Base-by-base conservation (phyloP, 2,888 invertebrate species). In the Heteromyza rotundicornis region DNA sequence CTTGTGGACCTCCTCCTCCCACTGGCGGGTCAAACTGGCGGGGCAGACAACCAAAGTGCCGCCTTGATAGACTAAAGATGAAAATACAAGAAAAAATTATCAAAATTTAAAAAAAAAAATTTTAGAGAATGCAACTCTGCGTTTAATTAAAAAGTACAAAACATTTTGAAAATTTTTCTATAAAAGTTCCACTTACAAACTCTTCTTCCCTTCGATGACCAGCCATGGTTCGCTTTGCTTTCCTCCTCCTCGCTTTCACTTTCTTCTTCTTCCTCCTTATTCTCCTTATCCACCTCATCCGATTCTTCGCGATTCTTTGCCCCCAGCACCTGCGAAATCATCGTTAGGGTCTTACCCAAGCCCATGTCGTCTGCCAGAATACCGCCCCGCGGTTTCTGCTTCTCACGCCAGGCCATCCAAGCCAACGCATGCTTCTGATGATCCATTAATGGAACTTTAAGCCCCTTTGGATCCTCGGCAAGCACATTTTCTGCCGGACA, bases 31-130 rank as follows among this genome's bases (percentile, higher is more conserved):
- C 52, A 98, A 86, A 49, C 94, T 94, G 2, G 97, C 95, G 0
- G 97, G 97, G 74, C 96, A 95, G 1, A 98, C 88, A 0, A 98
- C 90, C n/a, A 98, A 84, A 0, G 93, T 94, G 19, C 91, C 90
- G 12, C 91, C 92, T 35, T 82, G 82, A 14, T 82, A 78, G 73
- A 82, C 87, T 86, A 69, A 59, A 22, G n/a, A n/a, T n/a, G n/a
- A n/a, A n/a, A n/a, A n/a, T n/a, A n/a, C n/a, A n/a, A n/a, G n/a
- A n/a, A n/a, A n/a, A n/a, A n/a, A n/a, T n/a, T n/a, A n/a, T n/a
- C n/a, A n/a, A n/a, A n/a, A n/a, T n/a, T n/a, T 57, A 59, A 14
- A 27, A 12, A n/a, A 5, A 20, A 22, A 36, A 20, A 20, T 16
- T 5, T 32, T 5, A 32, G 32, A 5, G 12, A 32, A 32, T 5